These are phyloP conservation scores for Heterochromis multidens DNA, from an alignment of 2,113 vertebrate species.

Conservation along the genomic window DNA sequence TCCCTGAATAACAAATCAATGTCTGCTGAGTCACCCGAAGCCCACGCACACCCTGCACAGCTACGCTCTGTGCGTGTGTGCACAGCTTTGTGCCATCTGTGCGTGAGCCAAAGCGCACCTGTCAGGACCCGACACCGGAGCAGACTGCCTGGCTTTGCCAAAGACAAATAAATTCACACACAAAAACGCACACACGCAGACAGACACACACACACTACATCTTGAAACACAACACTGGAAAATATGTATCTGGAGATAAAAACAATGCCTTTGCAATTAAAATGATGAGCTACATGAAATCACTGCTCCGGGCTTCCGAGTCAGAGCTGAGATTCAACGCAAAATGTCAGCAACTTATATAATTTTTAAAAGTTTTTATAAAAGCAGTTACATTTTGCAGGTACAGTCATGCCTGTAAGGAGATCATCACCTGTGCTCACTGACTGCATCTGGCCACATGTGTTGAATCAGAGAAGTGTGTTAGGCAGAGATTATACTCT, in stretches of 20 bases:
- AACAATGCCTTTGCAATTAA: neutral
- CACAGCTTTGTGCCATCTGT: neutral
- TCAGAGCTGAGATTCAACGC: neutral
- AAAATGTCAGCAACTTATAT: accelerated
- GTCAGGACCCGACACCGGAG: neutral
- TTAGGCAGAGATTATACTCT: neutral
- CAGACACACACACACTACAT: neutral
- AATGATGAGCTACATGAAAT: neutral
- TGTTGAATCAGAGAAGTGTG: neutral
- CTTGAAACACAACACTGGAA: neutral
- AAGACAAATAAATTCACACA: neutral
- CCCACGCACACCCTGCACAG: conserved; percentile 1
- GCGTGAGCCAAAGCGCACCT: neutral
- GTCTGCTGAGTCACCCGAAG: conserved; percentile 10
- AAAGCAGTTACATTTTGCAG: neutral
- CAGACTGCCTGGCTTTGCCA: neutral
- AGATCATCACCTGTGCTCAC: neutral
- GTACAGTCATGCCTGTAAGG: no score
- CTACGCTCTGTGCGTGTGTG: neutral
- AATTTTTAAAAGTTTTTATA: neutral
- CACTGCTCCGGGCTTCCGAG: neutral
- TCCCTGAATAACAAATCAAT: conserved; percentile 1
- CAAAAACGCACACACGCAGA: neutral
- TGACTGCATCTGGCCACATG: neutral
- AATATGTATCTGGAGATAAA: neutral